Conservation (phyloP, 2,113 vertebrate genomes). For the Thunnus maccoyii region DNA sequence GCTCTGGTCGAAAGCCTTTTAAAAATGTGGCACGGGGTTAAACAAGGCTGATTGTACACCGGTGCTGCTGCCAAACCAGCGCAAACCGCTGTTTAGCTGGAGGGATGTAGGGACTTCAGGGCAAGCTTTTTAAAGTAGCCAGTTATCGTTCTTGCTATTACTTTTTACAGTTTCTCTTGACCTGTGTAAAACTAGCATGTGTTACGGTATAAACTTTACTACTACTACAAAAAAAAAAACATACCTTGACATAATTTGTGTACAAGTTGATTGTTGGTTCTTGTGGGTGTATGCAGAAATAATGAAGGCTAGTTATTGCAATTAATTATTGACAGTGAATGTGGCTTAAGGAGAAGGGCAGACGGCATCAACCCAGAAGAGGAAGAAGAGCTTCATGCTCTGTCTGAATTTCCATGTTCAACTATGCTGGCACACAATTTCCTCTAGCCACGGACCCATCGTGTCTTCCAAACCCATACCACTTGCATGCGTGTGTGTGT, state of each 20-base stretch:
- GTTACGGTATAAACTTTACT: conserved; percentile 18
- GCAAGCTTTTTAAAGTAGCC: conserved; percentile 26
- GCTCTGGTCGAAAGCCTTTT: conserved; percentile 43
- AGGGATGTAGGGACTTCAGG: conserved; percentile 31
- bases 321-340: conserved; percentile 15
- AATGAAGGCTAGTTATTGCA: neutral
- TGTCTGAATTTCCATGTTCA: conserved; percentile 63
- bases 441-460: conserved; percentile 45
- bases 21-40: conserved; percentile 62
- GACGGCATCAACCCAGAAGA: conserved; percentile 19
- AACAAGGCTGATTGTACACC: conserved; percentile 50
- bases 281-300: neutral
- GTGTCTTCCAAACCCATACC: conserved; percentile 50
- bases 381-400: conserved; percentile 27
- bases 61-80: conserved; percentile 52
- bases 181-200: conserved; percentile 25
- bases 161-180: conserved; percentile 24
- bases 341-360: neutral
- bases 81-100: conserved; percentile 37
- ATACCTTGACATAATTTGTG: neutral
- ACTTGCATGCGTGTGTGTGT: conserved; percentile 3
- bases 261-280: neutral
- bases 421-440: conserved; percentile 44
- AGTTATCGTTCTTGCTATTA: conserved; percentile 46
- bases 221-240: neutral